Conservation (phyloP, 2,888 invertebrate genomes). For the Apamea crenata region DNA sequence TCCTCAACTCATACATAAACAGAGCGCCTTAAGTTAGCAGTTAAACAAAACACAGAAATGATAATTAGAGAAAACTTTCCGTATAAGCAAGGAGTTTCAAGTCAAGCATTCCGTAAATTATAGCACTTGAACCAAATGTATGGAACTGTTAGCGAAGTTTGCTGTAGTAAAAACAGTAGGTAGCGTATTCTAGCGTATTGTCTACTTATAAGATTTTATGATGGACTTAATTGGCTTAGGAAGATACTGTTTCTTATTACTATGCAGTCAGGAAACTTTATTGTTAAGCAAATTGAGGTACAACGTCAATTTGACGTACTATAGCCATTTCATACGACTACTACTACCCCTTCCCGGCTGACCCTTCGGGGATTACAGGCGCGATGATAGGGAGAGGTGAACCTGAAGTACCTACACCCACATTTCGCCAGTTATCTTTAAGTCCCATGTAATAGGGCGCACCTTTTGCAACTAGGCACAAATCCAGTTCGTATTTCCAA, state of each 20-base stretch:
- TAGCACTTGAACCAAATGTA: conserved; percentile 60
- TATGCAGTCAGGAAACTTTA: background rate
- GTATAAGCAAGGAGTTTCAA: conserved; percentile 41
- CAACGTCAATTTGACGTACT: background rate
- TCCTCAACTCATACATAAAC: conserved; percentile 55
- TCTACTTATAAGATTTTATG: conserved; percentile 7
- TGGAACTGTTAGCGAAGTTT: conserved; percentile 45
- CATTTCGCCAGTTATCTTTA: too few species aligned
- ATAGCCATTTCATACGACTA: background rate
- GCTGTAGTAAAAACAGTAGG: conserved; percentile 29
- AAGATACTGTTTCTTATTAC: background rate
- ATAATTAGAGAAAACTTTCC: conserved; percentile 60
- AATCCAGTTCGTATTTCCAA: too few species aligned
- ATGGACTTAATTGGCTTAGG: background rate
- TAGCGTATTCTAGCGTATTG: background rate
- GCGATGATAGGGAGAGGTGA: too few species aligned
- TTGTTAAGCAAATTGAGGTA: background rate
- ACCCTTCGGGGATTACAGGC: too few species aligned
- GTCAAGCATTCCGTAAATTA: conserved; percentile 62
- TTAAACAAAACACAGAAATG: conserved; percentile 58
- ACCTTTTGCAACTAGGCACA: too few species aligned
- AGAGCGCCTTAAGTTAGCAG: conserved; percentile 34
- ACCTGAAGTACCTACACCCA: too few species aligned
- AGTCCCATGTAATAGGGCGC: too few species aligned
- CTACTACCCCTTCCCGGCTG: too few species aligned